These are phyloP conservation scores for Amphiprion clarkii DNA, from an alignment of 2,797 vertebrate species.

Conservation along the genomic window DNA sequence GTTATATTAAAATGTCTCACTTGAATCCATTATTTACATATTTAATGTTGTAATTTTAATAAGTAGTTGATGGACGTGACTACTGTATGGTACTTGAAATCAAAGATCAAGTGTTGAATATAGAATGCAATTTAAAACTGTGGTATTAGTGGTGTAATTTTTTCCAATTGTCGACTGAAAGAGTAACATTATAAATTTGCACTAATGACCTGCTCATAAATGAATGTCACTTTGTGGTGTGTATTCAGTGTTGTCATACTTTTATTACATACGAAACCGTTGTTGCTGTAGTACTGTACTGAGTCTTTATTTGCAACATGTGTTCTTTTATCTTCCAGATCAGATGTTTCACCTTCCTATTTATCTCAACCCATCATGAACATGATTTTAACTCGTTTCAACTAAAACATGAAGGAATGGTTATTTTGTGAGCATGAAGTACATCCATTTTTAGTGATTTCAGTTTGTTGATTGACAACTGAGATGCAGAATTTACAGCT, in stretches of 20 bases:
- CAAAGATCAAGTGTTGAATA: neutral
- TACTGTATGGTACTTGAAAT: neutral
- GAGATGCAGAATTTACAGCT: neutral
- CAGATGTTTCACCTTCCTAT: neutral
- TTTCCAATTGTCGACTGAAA: neutral
- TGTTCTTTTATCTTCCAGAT: neutral
- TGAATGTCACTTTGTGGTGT: neutral
- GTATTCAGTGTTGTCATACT: neutral
- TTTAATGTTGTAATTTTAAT: neutral
- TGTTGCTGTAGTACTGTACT: constrained; percentile 1
- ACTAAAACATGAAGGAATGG: neutral
- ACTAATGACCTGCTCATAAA: neutral
- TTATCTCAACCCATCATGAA: constrained; percentile 14
- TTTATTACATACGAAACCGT: neutral
- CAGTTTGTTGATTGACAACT: neutral
- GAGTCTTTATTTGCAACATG: neutral
- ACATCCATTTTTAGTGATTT: neutral
- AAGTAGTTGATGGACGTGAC: neutral
- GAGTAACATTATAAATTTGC: constrained; percentile 2
- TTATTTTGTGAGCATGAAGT: neutral
- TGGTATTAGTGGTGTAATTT: neutral
- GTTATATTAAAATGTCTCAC: neutral
- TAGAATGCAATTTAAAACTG: neutral
- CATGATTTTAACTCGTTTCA: neutral
- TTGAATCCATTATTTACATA: neutral